These are phyloP conservation scores for Pocillopora meandrina DNA, from an alignment of 92 coral and sea anemone species.

Conservation along the genomic window DNA sequence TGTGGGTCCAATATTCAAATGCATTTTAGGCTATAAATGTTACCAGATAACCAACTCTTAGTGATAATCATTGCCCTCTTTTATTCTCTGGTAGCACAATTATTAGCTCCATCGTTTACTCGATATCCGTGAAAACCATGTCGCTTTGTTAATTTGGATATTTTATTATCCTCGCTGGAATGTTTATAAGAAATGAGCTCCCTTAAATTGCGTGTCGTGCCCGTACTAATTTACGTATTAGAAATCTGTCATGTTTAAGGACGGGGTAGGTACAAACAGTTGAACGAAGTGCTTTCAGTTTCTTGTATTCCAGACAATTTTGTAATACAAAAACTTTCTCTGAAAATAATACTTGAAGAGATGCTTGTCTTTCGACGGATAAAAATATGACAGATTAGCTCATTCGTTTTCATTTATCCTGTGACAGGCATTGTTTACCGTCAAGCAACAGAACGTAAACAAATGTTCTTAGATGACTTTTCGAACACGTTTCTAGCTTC, in stretches of 20 bases:
- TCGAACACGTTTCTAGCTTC: neutral
- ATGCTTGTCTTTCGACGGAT: neutral
- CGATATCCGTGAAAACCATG: neutral
- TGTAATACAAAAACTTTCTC: too few species aligned
- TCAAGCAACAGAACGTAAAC: neutral
- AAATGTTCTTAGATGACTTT: neutral
- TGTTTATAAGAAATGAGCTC: too few species aligned
- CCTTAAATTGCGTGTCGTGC: too few species aligned
- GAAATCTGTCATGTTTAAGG: too few species aligned
- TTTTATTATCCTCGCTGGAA: neutral
- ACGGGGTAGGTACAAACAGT: too few species aligned
- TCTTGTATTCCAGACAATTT: too few species aligned
- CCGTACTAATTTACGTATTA: too few species aligned
- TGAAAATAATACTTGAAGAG: neutral
- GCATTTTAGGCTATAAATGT: too few species aligned
- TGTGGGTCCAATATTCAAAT: too few species aligned
- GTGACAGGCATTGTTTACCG: neutral
- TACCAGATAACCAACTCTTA: neutral
- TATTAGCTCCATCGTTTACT: neutral
- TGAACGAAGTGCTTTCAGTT: too few species aligned
- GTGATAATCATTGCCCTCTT: neutral
- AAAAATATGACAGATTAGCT: neutral
- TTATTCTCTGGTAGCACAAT: neutral
- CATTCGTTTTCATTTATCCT: too few species aligned
- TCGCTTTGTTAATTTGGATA: neutral